Percentiles rank a stretch among this genome's conserved stretches.
Evolutionary conservation across 2,113 vertebrate genomes (phyloP).

Genomic region (Burhinus bistriatus): DNA sequence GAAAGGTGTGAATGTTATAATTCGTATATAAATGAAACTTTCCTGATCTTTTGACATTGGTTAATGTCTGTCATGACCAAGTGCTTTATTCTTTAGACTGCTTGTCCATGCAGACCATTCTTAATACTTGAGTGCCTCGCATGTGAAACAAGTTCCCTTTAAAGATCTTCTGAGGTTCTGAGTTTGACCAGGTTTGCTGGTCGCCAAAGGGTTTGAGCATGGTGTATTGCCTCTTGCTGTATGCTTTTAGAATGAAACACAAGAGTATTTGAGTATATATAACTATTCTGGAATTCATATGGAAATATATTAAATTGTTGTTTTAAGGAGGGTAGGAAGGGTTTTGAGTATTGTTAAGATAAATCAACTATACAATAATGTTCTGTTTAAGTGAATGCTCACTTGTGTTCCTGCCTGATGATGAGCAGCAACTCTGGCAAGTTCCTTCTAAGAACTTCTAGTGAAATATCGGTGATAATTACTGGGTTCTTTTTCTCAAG

Average conservation of each 20-base stretch:
- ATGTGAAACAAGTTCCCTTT: neutral
- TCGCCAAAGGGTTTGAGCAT: neutral
- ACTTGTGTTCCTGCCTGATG: neutral
- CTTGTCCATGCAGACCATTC: neutral
- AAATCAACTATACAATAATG: neutral
- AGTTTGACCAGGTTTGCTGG: neutral
- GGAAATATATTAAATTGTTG: neutral
- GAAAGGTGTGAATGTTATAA: neutral
- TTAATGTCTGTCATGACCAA: neutral
- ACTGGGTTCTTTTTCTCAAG: neutral
- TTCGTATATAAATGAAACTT: neutral
- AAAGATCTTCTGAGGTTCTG: neutral
- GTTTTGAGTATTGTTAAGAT: neutral
- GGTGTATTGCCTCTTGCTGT: neutral
- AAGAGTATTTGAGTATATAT: neutral
- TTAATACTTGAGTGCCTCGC: neutral
- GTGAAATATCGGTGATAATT: neutral
- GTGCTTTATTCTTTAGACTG: neutral
- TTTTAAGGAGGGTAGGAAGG: neutral
- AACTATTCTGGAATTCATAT: neutral
- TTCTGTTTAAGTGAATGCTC: neutral
- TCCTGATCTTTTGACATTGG: neutral
- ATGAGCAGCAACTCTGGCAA: neutral
- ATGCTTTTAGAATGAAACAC: neutral
- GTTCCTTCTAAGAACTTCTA: neutral